Evolutionary conservation across 2,888 invertebrate genomes (phyloP).

Genomic region (Oxycera nigricornis): DNA sequence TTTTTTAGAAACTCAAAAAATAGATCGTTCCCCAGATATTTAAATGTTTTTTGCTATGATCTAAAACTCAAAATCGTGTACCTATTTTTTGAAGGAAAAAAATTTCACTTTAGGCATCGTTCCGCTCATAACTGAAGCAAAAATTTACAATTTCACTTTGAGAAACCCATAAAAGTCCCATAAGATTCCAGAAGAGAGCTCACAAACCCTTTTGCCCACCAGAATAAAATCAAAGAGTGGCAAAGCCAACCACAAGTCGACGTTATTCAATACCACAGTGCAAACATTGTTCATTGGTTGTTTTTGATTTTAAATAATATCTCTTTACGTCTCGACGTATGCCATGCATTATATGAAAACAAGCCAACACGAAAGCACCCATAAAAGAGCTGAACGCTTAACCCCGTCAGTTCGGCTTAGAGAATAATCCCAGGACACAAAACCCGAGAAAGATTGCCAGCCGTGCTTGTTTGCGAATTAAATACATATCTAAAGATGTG

Average conservation of each 20-base stretch:
- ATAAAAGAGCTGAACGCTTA: slow-evolving; percentile 31
- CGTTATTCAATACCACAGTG: slow-evolving; percentile 37
- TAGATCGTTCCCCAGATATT: too few relatives aligned
- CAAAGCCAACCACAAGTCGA: slow-evolving; percentile 36
- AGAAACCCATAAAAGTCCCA: too few relatives aligned
- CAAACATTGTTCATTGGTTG: background rate
- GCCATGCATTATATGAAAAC: background rate
- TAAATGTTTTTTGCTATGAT: too few relatives aligned
- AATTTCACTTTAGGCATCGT: too few relatives aligned
- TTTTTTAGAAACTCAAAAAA: too few relatives aligned
- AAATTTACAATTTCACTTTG: too few relatives aligned
- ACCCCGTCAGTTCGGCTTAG: background rate
- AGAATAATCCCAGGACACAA: background rate
- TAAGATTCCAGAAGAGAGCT: background rate
- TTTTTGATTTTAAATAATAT: slow-evolving; percentile 25
- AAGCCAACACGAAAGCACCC: slow-evolving; percentile 16
- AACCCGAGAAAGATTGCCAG: background rate
- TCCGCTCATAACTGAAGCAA: too few relatives aligned
- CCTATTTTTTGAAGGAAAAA: too few relatives aligned
- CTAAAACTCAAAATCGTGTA: too few relatives aligned
- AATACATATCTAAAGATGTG: background rate
- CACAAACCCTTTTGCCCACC: background rate
- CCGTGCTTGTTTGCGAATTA: background rate
- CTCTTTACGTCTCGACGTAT: background rate
- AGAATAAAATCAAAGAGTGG: slow-evolving; percentile 25